Percentiles rank a stretch among this genome's conserved stretches.
These are phyloP conservation scores for Mayetiola destructor DNA, from an alignment of 2,888 invertebrate genomes.

Conservation along the genomic window DNA sequence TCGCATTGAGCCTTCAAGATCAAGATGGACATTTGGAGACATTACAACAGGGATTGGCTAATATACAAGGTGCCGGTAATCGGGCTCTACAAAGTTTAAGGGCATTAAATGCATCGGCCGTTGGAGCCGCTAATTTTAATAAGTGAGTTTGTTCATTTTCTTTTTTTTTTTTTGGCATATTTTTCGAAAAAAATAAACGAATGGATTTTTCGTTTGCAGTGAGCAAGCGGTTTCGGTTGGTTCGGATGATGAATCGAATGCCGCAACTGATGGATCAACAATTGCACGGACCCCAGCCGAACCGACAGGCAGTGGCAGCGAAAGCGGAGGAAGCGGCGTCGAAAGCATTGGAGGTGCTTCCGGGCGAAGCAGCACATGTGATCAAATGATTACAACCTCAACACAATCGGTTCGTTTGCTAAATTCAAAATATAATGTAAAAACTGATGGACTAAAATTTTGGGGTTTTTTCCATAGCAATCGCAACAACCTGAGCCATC, in stretches of 20 bases:
- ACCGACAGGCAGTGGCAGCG: constrained; percentile 57
- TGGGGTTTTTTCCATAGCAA: neutral
- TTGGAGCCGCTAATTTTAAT: constrained; percentile 2
- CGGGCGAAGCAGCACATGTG: constrained; percentile 84
- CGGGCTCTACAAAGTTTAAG: constrained; percentile 37
- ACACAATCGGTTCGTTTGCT: no score
- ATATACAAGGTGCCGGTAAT: constrained; percentile 30
- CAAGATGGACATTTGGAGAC: constrained; percentile 47
- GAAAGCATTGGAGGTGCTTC: constrained; percentile 89
- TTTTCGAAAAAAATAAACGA: neutral
- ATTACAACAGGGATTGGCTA: constrained; percentile 37
- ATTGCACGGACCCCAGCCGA: constrained; percentile 75
- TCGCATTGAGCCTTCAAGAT: constrained; percentile 83
- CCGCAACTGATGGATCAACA: constrained; percentile 88
- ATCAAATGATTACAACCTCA: constrained; percentile 35
- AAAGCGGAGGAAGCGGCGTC: constrained; percentile 82
- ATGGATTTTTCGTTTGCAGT: constrained; percentile 40
- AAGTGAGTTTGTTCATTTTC: constrained; percentile 2
- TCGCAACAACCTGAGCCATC: constrained; percentile 18
- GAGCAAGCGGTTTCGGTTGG: constrained; percentile 75
- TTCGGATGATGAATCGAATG: constrained; percentile 90
- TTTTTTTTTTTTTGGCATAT: neutral
- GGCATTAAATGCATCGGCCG: constrained; percentile 22
- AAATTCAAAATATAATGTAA: constrained; percentile 14
- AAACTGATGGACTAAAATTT: neutral